Conservation (phyloP, 2,113 vertebrate genomes). For the Colaptes auratus region DNA sequence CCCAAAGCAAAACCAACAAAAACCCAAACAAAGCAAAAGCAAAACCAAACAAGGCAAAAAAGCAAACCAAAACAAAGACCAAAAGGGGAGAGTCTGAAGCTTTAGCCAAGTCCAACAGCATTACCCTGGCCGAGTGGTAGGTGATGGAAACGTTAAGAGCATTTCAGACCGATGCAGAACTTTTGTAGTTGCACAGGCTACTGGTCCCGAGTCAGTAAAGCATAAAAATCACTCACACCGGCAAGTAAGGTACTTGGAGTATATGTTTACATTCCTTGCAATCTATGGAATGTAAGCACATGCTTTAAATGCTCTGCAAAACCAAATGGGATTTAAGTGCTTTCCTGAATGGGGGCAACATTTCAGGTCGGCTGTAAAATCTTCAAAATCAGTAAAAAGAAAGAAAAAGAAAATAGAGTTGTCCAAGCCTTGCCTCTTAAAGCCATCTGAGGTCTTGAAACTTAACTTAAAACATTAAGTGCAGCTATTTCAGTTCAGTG, state of each 20-base stretch:
- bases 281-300: background rate
- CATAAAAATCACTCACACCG: background rate
- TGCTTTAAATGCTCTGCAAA: slow-evolving; percentile 3
- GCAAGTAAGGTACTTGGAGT: background rate
- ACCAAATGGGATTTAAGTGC: background rate
- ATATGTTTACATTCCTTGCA: background rate
- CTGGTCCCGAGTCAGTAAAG: slow-evolving; percentile 45
- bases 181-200: slow-evolving; percentile 21
- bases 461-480: slow-evolving; percentile 54
- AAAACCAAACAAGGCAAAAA: too few species aligned
- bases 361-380: background rate
- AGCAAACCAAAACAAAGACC: too few species aligned
- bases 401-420: slow-evolving; percentile 6
- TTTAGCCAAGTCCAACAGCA: slow-evolving; percentile 26
- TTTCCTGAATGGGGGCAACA: slow-evolving; percentile 38
- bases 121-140: background rate
- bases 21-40: too few species aligned
- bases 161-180: slow-evolving; percentile 33
- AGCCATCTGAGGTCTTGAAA: slow-evolving; percentile 70
- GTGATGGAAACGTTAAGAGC: slow-evolving; percentile 40
- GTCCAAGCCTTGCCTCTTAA: slow-evolving; percentile 36
- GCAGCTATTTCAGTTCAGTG: background rate
- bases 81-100: background rate
- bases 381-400: background rate
- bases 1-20: too few species aligned